These are phyloP conservation scores for Apteryx owenii DNA, from an alignment of 2,113 vertebrate species.

Conservation along the genomic window DNA sequence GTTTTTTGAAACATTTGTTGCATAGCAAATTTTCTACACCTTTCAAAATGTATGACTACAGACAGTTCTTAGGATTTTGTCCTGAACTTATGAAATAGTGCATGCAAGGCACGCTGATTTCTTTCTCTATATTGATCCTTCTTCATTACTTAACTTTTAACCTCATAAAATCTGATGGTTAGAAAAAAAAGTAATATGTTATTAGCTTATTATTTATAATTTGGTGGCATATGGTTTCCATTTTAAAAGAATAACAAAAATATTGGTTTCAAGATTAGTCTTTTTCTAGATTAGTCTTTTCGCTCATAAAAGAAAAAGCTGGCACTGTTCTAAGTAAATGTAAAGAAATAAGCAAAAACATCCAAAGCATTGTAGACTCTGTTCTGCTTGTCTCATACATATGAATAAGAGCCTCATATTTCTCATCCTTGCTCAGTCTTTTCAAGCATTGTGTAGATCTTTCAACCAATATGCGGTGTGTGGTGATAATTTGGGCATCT, in stretches of 20 bases:
- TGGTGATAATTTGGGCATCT: neutral
- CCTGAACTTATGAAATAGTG: neutral
- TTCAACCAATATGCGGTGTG: neutral
- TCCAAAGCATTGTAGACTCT: neutral
- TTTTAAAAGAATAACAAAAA: neutral
- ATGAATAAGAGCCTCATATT: neutral
- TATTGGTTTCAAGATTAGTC: neutral
- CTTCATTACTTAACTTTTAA: slow-evolving; percentile 41
- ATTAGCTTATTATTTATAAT: slow-evolving; percentile 5
- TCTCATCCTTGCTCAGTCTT: neutral
- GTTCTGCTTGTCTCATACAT: neutral
- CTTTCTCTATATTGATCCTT: slow-evolving; percentile 6
- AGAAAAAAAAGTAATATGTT: neutral
- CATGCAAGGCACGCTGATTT: slow-evolving; percentile 21
- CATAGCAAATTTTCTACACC: neutral
- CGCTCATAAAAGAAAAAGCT: neutral
- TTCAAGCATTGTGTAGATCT: neutral
- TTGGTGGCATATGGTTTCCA: neutral
- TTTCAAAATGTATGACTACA: neutral
- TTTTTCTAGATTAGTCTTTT: neutral
- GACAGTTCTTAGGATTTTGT: neutral
- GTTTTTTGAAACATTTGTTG: neutral
- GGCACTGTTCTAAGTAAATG: neutral
- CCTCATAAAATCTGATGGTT: neutral
- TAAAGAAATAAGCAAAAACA: neutral